Conservation (phyloP, 2,888 invertebrate genomes). For the Alloplasta piceator region DNA sequence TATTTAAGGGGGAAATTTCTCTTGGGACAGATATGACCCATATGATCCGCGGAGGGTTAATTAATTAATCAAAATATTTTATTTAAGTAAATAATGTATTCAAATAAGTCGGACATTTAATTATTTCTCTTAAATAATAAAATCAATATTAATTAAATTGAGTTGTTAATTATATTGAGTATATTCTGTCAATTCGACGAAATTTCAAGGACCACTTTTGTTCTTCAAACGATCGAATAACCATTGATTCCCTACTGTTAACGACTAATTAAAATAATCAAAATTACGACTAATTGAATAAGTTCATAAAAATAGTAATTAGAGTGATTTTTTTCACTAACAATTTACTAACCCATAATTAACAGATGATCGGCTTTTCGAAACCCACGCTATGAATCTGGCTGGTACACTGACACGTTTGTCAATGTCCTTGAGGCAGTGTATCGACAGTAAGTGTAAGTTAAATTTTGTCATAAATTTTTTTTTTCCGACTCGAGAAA, state of each 20-base stretch:
- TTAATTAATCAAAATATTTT: too few species aligned
- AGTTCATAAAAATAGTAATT: too few species aligned
- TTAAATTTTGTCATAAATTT: too few species aligned
- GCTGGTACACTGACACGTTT: constrained; percentile 87
- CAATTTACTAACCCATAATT: constrained; percentile 73
- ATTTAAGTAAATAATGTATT: too few species aligned
- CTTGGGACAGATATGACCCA: too few species aligned
- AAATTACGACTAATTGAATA: not conserved
- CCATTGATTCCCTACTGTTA: not conserved
- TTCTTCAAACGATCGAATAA: not conserved
- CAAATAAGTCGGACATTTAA: too few species aligned
- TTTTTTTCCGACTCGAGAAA: too few species aligned
- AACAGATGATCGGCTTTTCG: constrained; percentile 83
- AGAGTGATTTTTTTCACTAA: constrained; percentile 23
- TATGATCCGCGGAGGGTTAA: too few species aligned
- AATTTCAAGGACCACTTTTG: not conserved
- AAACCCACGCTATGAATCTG: constrained; percentile 86
- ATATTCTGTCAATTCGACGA: not conserved
- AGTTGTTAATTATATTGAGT: not conserved
- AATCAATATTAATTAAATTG: not conserved
- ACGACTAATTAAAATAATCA: constrained; percentile 2
- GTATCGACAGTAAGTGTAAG: constrained; percentile 87
- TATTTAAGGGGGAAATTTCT: too few species aligned
- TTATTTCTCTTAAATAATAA: too few species aligned
- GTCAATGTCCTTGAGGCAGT: constrained; percentile 87